phyloP scores from a whole-genome alignment of 2,113 vertebrate species.

The Gobio gobio region DNA sequence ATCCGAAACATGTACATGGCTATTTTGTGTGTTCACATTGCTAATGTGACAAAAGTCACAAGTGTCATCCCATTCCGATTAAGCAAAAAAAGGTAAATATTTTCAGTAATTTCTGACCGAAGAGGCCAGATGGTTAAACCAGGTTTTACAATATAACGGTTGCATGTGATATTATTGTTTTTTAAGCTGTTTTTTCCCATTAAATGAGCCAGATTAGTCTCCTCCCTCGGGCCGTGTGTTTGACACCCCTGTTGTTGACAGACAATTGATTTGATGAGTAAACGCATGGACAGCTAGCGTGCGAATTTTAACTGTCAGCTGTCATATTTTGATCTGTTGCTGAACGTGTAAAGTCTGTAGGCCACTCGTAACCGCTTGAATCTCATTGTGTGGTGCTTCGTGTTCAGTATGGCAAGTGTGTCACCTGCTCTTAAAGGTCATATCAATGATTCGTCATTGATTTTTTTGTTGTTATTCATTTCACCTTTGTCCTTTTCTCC shows the following conservation, averaged over 20 bases:
- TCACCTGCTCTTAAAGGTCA: not conserved
- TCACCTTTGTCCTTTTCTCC: constrained; percentile 52
- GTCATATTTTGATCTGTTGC: constrained; percentile 27
- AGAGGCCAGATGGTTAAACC: too few relatives aligned
- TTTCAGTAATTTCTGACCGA: too few relatives aligned
- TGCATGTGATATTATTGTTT: not conserved
- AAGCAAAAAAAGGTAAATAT: too few relatives aligned
- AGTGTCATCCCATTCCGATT: too few relatives aligned
- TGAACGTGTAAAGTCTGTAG: not conserved
- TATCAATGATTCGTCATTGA: not conserved
- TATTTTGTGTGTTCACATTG: too few relatives aligned
- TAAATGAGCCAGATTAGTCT: not conserved
- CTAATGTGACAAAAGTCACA: too few relatives aligned
- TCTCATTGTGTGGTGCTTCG: not conserved
- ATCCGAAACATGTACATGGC: too few relatives aligned
- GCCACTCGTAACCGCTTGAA: not conserved
- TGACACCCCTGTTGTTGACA: not conserved
- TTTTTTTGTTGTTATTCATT: constrained; percentile 35
- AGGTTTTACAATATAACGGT: not conserved
- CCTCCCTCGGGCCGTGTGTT: not conserved
- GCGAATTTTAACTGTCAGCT: not conserved
- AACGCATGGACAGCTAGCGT: not conserved
- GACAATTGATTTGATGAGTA: constrained; percentile 5
- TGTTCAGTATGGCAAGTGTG: not conserved
- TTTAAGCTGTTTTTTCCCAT: not conserved